Evolutionary conservation across 2,113 vertebrate species (phyloP).

Genomic region (Sisor rabdophorus): DNA sequence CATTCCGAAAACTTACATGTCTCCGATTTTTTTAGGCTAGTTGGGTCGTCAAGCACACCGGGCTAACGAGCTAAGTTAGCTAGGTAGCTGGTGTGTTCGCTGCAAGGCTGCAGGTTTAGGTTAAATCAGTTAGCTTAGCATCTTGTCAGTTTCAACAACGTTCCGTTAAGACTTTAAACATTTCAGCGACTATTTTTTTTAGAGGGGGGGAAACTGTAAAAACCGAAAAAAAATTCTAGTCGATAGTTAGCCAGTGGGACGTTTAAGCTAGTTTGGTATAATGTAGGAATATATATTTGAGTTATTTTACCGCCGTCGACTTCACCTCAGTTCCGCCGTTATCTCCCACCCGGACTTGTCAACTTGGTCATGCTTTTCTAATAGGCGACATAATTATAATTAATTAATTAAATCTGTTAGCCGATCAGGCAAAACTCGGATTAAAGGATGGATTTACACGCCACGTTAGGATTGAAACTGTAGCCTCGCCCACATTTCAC

Average conservation of each 20-base stretch:
- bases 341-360: conserved; percentile 33
- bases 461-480: conserved; percentile 55
- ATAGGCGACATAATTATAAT: neutral
- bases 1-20: conserved; percentile 67
- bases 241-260: conserved; percentile 20
- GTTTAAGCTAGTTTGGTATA: conserved; percentile 57
- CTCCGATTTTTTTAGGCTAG: conserved; percentile 63
- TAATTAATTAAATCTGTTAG: neutral
- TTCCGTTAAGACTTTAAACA: neutral
- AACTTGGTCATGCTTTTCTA: conserved; percentile 19
- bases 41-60: conserved; percentile 77
- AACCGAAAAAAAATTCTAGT: neutral
- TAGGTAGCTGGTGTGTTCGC: conserved; percentile 61
- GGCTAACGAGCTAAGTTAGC: conserved; percentile 56
- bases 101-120: conserved; percentile 40
- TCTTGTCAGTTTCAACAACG: neutral
- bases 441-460: conserved; percentile 63
- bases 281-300: conserved; percentile 40
- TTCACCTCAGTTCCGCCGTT: conserved; percentile 46
- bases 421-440: conserved; percentile 53
- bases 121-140: conserved; percentile 49
- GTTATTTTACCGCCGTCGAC: conserved; percentile 37
- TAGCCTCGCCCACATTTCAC: conserved; percentile 35
- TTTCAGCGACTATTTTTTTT: neutral
- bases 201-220: neutral